Evolutionary conservation across 2,888 invertebrate genomes (phyloP), one percentile per base, ranked within the genome.

Genomic region (Escarpia spicata): DNA sequence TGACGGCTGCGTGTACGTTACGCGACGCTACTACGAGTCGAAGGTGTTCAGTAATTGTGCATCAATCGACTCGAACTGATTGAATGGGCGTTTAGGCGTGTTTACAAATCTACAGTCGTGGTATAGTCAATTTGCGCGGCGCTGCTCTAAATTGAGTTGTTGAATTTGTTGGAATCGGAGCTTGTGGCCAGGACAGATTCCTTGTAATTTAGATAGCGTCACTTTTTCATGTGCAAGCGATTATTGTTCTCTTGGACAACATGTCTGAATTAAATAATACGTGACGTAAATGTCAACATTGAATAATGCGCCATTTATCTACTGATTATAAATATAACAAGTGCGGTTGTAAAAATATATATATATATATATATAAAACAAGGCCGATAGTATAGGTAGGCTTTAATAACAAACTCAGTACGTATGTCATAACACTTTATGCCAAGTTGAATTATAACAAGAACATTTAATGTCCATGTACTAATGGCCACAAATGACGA

Each of bases 331-430:
- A 89, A 89, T 89, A 89, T 37, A 37, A 37, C 37, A 0, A 37
- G n/a, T 37, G 31, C 4, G n/a, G n/a, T 31, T 31, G 8, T 91
- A 91, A 31, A 31, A 37, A 91, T 91, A 31, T 91, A 91, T 91
- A 31, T 91, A 91, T 91, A 31, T 91, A 91, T 91, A 31, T 91
- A 91, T 91, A 31, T 91, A 90, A 37, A 10, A 90, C 31, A 37
- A 90, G 31, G 19, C 43, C 10, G 19, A 37, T 90, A 37, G 19
- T 10, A 90, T 1, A 90, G 90, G 31, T 19, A 31, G 8, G 43
- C 90, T n/a, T 60, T 19, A 19, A 75, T 75, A 52, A 52, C 52
- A 12, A 12, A 75, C 19, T 75, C 6, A 75, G 26, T 26, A 75
- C 26, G 26, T 75, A 15, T 75, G 6, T 75, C 6, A 75, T 75